These are phyloP conservation scores for Synanthedon myopaeformis DNA, from an alignment of 2,888 invertebrate genomes.

Conservation along the genomic window DNA sequence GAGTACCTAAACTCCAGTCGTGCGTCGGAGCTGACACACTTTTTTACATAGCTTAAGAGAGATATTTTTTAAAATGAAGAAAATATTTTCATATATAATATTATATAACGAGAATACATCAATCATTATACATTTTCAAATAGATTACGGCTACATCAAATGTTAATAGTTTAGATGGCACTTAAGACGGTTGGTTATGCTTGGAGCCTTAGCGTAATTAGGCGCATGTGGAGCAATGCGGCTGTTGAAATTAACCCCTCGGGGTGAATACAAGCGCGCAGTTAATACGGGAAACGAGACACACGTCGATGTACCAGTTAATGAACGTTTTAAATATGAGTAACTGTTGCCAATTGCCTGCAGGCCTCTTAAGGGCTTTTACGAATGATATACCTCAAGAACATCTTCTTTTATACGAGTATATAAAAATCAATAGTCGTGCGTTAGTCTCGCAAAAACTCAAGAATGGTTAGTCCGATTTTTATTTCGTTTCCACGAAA, in stretches of 20 bases:
- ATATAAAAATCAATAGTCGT: too few species aligned
- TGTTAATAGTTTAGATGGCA: constrained; percentile 7
- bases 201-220: constrained; percentile 26
- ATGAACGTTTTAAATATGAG: constrained; percentile 2
- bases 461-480: too few species aligned
- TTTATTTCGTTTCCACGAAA: too few species aligned
- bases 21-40: too few species aligned
- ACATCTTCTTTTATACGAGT: too few species aligned
- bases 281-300: constrained; percentile 5
- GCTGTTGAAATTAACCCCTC: constrained; percentile 24
- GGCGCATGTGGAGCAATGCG: constrained; percentile 18
- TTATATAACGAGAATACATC: too few species aligned
- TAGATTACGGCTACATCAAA: neutral
- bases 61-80: too few species aligned
- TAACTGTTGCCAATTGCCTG: neutral
- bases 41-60: too few species aligned
- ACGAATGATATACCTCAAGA: neutral
- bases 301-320: constrained; percentile 7
- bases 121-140: too few species aligned
- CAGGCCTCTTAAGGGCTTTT: neutral
- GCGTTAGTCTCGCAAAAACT: too few species aligned
- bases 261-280: constrained; percentile 6
- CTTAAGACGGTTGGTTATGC: constrained; percentile 21
- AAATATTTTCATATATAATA: too few species aligned
- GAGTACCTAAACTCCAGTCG: too few species aligned